Evolutionary conservation across 2,888 invertebrate species (phyloP), one percentile per base, ranked within the genome.

Genomic region (Drosophila austrosaltans): DNA sequence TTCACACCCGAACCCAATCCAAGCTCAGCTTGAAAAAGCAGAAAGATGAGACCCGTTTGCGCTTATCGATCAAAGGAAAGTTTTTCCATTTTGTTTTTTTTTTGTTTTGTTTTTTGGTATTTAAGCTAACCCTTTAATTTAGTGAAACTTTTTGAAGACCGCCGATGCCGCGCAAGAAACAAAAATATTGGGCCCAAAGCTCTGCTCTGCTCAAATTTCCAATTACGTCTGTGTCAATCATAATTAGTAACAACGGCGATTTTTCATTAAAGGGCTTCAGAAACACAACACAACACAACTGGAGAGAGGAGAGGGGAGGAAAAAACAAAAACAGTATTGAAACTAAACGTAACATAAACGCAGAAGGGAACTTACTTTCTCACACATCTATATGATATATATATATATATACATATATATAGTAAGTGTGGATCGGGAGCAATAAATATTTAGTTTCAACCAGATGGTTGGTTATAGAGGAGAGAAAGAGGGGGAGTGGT

Each of bases 241-340:
- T 87, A 90, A 91, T 90, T 90, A 91, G 86, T 89, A 90, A 89
- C 89, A 91, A 90, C 86, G 84, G 83, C 86, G 88, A 89, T 90
- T 89, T 90, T 83, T 90, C 85, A 89, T 87, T 90, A 83, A 81
- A 83, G 85, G 79, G 75, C 84, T 74, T 72, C 59, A 54, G 22
- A 20, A 81, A 81, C 74, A 57, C 56, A 54, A 16, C 16, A 16
- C 16, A 39, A 40, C 25, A 10, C 42, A 42, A 42, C n/a, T 22
- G 8, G 7, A 22, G 22, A 22, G 22, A 48, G 28, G 42, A 7
- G 16, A 20, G 54, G 54, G 40, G 54, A 53, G 28, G 8, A 20
- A 22, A 3, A 22, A 53, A 48, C 3, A 20, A 22, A 22, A 48
- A 48, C 22, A 56, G 28, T 28, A 25, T 60, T 69, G 39, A 66